These are phyloP conservation scores for Carposina sasakii DNA, from an alignment of 1,140 invertebrate genomes.

Conservation along the genomic window DNA sequence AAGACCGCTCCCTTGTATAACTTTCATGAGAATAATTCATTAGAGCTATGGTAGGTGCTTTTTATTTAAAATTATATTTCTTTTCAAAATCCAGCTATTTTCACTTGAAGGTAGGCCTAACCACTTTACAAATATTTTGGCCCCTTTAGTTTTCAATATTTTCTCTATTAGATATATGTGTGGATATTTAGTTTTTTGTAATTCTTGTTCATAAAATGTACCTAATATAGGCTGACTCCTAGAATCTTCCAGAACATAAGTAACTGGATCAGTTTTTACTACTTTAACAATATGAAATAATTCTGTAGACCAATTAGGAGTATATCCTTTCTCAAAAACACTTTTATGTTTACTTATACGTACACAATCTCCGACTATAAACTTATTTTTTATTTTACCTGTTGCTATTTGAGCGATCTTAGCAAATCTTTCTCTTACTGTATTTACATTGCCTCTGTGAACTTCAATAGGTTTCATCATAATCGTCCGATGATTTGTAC, in stretches of 20 bases:
- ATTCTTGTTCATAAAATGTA: neutral
- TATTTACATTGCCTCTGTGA: too few relatives aligned
- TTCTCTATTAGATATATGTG: conserved; percentile 50
- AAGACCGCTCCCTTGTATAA: too few relatives aligned
- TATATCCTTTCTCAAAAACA: too few relatives aligned
- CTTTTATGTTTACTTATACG: too few relatives aligned
- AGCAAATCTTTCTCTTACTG: too few relatives aligned
- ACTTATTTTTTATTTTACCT: too few relatives aligned
- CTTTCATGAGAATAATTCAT: too few relatives aligned
- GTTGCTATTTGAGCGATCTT: too few relatives aligned
- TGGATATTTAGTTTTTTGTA: conserved; percentile 10
- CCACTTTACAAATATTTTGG: conserved; percentile 50
- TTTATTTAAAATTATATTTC: conserved; percentile 25
- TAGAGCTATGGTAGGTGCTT: too few relatives aligned
- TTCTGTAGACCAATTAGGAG: too few relatives aligned
- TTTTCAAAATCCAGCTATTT: conserved; percentile 42
- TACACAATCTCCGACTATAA: too few relatives aligned
- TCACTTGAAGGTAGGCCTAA: conserved; percentile 34
- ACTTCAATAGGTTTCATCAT: too few relatives aligned
- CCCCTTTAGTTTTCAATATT: conserved; percentile 28
- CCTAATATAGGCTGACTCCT: conserved; percentile 16
- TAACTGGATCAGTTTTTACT: neutral
- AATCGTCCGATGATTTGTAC: conserved; percentile 46
- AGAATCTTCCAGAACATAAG: conserved; percentile 29
- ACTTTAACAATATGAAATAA: conserved; percentile 1